Percentiles rank a stretch among this genome's conserved stretches.
Evolutionary conservation across 2,113 vertebrate species (phyloP).

Genomic region (Chascanopsetta lugubris): DNA sequence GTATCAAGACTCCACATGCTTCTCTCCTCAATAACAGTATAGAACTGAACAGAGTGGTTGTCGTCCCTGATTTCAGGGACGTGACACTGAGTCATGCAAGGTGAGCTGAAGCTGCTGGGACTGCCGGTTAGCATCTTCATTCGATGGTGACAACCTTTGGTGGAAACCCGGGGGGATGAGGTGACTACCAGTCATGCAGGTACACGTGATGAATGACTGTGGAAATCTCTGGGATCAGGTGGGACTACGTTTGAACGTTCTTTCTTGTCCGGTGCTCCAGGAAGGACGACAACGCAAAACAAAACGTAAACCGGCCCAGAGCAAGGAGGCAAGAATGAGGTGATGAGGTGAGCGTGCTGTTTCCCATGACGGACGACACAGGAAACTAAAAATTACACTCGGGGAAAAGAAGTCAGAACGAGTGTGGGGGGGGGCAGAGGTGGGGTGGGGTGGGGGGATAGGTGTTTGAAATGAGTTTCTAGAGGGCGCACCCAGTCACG

Average conservation of each 20-base stretch:
- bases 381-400: constrained; percentile 30
- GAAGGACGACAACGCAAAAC: constrained; percentile 19
- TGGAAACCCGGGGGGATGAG: constrained; percentile 19
- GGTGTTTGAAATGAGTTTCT: constrained; percentile 27
- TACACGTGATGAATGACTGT: constrained; percentile 50
- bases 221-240: constrained; percentile 28
- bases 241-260: constrained; percentile 11
- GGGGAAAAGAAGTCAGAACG: constrained; percentile 23
- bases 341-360: constrained; percentile 60
- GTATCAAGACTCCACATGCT: constrained; percentile 49
- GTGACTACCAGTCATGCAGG: constrained; percentile 57
- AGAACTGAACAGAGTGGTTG: not conserved
- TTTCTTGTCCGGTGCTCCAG: constrained; percentile 37
- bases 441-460: no score
- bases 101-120: constrained; percentile 17
- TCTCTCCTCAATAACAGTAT: constrained; percentile 13
- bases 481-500: constrained; percentile 34
- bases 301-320: no score
- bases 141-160: constrained; percentile 8
- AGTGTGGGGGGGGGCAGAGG: constrained; percentile 7
- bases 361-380: constrained; percentile 27
- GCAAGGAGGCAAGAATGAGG: constrained; percentile 50
- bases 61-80: constrained; percentile 26
- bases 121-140: constrained; percentile 9
- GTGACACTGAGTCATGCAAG: constrained; percentile 48